Evolutionary conservation across 2,113 vertebrate genomes (phyloP).

Genomic region (Ellobius talpinus): DNA sequence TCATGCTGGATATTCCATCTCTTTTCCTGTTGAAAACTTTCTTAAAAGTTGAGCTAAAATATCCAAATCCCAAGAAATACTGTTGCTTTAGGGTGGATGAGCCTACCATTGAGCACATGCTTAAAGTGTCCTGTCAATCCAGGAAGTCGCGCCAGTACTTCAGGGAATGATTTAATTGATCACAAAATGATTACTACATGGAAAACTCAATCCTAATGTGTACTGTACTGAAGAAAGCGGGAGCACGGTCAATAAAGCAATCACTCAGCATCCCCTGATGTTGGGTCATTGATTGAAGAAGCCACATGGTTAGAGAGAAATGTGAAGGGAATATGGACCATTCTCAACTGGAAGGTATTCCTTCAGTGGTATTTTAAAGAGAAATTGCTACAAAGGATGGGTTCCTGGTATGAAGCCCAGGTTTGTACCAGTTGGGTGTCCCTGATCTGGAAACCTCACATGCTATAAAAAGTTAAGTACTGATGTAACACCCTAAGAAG

Average conservation of each 20-base stretch:
- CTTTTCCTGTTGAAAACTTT: neutral
- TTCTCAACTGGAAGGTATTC: neutral
- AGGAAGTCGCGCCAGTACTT: neutral
- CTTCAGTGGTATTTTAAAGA: neutral
- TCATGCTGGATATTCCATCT: neutral
- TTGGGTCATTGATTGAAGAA: neutral
- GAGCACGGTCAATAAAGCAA: neutral
- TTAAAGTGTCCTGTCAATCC: neutral
- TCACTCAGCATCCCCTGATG: neutral
- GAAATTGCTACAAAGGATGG: neutral
- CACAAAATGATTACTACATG: neutral
- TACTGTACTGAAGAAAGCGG: neutral
- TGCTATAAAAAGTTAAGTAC: neutral
- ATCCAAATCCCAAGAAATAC: neutral
- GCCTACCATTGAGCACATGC: neutral
- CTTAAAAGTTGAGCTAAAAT: neutral
- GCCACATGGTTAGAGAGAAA: neutral
- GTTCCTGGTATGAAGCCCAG: neutral
- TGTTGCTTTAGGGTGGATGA: neutral
- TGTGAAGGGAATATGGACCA: neutral
- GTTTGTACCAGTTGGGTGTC: neutral
- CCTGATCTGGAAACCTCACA: neutral
- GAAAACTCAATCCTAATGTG: conserved; percentile 7
- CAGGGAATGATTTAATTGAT: neutral
- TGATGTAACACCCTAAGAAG: neutral